phyloP scores from a whole-genome alignment of 2,113 vertebrate species.

The Planiliza haematocheilus region DNA sequence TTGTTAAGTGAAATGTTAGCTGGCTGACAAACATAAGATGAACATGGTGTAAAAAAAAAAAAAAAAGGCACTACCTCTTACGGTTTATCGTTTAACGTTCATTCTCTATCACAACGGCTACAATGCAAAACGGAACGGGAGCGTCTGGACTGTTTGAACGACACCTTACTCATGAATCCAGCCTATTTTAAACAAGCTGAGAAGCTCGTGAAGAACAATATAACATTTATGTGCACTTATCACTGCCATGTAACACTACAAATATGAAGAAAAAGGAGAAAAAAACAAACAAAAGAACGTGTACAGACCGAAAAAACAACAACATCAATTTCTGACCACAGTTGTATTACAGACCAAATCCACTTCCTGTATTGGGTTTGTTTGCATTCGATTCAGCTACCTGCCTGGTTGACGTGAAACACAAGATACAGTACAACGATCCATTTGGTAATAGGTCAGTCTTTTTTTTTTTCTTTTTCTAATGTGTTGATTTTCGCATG shows the following conservation, averaged over 20 bases:
- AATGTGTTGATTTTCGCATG: conserved; percentile 33
- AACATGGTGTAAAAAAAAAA: conserved; percentile 17
- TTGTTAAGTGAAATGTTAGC: conserved; percentile 33
- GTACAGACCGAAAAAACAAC: conserved; percentile 52
- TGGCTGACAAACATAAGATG: conserved; percentile 28
- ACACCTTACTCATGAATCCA: conserved; percentile 19
- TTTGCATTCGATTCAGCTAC: conserved; percentile 47
- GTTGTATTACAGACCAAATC: conserved; percentile 68
- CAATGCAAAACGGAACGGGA: conserved; percentile 29
- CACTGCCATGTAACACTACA: conserved; percentile 50
- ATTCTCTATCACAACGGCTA: conserved; percentile 14
- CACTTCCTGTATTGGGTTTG: conserved; percentile 60
- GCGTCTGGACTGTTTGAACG: conserved; percentile 13
- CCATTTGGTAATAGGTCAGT: conserved; percentile 76
- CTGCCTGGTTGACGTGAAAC: conserved; percentile 68
- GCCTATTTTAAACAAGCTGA: conserved; percentile 39
- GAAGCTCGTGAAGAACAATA: conserved; percentile 46
- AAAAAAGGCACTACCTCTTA: conserved; percentile 72
- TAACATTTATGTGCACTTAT: conserved; percentile 68
- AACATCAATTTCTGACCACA: conserved; percentile 62
- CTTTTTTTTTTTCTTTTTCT: conserved; percentile 29
- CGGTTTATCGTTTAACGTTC: conserved; percentile 11
- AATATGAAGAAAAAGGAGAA: conserved; percentile 52
- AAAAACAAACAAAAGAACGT: conserved; percentile 28
- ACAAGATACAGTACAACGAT: conserved; percentile 81